Base-by-base conservation (phyloP, 1,140 invertebrate genomes). In the Cydia strobilella region DNA sequence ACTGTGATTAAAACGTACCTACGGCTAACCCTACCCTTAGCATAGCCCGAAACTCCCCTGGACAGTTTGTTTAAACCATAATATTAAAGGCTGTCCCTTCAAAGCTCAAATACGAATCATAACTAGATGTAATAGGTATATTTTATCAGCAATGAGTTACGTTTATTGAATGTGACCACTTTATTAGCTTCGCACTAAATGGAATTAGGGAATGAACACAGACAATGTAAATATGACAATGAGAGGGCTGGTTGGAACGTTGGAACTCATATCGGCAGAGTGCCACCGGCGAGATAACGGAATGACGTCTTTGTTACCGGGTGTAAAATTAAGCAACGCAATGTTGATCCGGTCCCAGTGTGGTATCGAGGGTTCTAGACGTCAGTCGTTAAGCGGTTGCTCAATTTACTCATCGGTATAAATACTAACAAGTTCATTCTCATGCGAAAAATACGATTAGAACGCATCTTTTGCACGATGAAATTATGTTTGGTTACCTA, bases 181-280 rank as follows among this genome's bases (percentile, higher is more conserved):
- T 79, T 84, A 80, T 79, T 84, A 80, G 81, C 81, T 86, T 81
- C 79, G 78, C 80, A 82, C 83, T 89, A 89, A 87, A 86, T 81
- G 84, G 85, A 87, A 89, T 89, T 88, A 80, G 82, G 81, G 80
- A 90, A 86, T 88, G 86, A 88, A 83, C 86, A 90, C 84, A 91
- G 88, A 90, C 88, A 92, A 92, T 90, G 89, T 90, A 89, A 90
- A 90, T 86, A 87, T 84, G 83, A 92, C 89, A 92, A 92, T 90
- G 81, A 88, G 72, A 87, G 75, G 80, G 86, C 77, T 83, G 82
- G 80, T 79, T 83, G 81, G 75, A 80, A 83, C 82, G 80, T 79
- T 83, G 81, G 75, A 80, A 83, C 82, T 89, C 84, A 80, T 90
- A 90, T 91, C 88, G 82, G 86, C 81, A 79, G 87, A 80, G 86